Evolutionary conservation across 2,797 vertebrate genomes (phyloP).

Genomic region (Microtus obscurus): DNA sequence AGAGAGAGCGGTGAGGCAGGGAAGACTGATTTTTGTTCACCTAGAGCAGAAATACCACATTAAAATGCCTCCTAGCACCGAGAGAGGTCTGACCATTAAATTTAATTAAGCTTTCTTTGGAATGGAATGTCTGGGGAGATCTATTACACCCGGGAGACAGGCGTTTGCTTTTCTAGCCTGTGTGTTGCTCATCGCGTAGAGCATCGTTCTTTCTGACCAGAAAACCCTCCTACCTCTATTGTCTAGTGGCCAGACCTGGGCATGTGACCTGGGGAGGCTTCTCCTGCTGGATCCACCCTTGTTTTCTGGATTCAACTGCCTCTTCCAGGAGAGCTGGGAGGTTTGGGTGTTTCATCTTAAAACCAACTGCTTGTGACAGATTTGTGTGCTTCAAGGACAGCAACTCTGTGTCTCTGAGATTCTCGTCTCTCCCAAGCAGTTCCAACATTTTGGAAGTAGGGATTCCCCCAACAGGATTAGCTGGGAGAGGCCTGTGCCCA

Average conservation of each 20-base stretch:
- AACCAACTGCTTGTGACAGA: conserved; percentile 64
- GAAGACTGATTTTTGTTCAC: conserved; percentile 80
- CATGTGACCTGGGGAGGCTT: conserved; percentile 77
- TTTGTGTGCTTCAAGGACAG: conserved; percentile 36
- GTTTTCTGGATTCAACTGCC: conserved; percentile 73
- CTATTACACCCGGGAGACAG: conserved; percentile 80
- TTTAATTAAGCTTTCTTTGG: conserved; percentile 87
- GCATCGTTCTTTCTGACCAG: conserved; percentile 74
- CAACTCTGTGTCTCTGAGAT: conserved; percentile 23
- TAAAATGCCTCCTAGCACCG: conserved; percentile 79
- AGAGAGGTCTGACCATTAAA: conserved; percentile 86
- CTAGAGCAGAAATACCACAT: conserved; percentile 78
- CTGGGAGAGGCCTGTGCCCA: conserved; percentile 51
- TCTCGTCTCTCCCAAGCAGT: conserved; percentile 1
- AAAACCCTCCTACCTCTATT: conserved; percentile 79
- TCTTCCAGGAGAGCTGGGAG: conserved; percentile 64
- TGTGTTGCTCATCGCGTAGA: conserved; percentile 67
- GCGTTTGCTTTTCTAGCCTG: conserved; percentile 81
- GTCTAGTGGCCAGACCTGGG: conserved; percentile 83
- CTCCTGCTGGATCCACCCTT: neutral
- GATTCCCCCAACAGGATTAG: conserved; percentile 44
- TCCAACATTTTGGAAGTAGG: conserved; percentile 54
- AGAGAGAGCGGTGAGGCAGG: conserved; percentile 75
- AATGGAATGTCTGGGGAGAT: conserved; percentile 74
- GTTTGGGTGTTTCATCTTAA: conserved; percentile 69